phyloP scores from a whole-genome alignment of 1,140 invertebrate species.

The Pristionchus pacificus region DNA sequence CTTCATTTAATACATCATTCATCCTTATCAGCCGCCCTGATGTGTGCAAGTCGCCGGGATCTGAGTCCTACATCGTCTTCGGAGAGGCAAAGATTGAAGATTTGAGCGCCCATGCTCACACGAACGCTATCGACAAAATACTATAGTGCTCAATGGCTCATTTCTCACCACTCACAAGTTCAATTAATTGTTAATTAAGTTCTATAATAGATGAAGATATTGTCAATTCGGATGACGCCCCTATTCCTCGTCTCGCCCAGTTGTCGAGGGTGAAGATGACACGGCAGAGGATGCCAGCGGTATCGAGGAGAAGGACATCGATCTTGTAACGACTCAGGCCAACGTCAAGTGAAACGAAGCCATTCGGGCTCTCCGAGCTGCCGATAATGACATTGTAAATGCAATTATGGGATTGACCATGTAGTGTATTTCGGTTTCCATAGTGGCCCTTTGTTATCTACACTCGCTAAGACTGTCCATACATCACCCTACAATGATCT shows the following conservation, averaged over 20 bases:
- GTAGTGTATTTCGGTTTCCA: slow-evolving; percentile 6
- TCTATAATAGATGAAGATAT: background rate
- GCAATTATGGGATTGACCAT: slow-evolving; percentile 66
- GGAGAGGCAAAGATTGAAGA: slow-evolving; percentile 99
- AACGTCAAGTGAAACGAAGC: slow-evolving; percentile 87
- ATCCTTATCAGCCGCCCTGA: slow-evolving; percentile 98
- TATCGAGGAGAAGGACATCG: slow-evolving; percentile 94
- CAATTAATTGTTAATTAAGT: too few relatives aligned
- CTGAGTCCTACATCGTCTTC: slow-evolving; percentile 94
- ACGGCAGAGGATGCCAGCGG: slow-evolving; percentile 79
- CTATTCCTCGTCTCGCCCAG: slow-evolving; percentile 18
- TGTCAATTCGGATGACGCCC: background rate
- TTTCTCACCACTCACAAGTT: too few relatives aligned
- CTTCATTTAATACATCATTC: slow-evolving; percentile 78
- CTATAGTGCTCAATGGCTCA: too few relatives aligned
- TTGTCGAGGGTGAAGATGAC: slow-evolving; percentile 45
- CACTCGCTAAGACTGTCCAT: too few relatives aligned
- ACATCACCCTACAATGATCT: too few relatives aligned
- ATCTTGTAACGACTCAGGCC: slow-evolving; percentile 95
- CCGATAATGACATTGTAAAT: slow-evolving; percentile 92
- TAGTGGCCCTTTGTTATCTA: too few relatives aligned
- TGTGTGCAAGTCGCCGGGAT: slow-evolving; percentile 57
- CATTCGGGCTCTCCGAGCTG: slow-evolving; percentile 89
- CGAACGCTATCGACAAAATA: slow-evolving; percentile 95
- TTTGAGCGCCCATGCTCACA: slow-evolving; percentile 92